Conservation (phyloP, 2,113 vertebrate species). For the Struthidea cinerea region DNA sequence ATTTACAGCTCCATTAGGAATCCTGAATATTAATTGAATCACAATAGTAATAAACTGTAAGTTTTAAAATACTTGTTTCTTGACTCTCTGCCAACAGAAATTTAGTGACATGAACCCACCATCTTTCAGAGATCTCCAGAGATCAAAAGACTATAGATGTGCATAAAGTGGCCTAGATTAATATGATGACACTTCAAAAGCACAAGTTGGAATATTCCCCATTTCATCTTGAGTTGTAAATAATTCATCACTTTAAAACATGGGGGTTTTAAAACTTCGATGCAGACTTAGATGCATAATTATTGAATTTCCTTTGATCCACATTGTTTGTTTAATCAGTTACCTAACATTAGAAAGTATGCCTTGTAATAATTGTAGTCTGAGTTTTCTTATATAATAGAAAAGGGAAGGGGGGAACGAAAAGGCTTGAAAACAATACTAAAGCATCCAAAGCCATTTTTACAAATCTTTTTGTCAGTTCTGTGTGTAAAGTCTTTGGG, state of each 20-base stretch:
- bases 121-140: slow-evolving; percentile 38
- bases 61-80: neutral
- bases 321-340: slow-evolving; percentile 30
- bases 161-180: slow-evolving; percentile 62
- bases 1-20: neutral
- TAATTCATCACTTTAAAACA: slow-evolving; percentile 59
- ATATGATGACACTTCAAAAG: slow-evolving; percentile 49
- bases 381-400: neutral
- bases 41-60: slow-evolving; percentile 3
- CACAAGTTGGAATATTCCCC: slow-evolving; percentile 19
- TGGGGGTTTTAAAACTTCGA: slow-evolving; percentile 6
- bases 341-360: slow-evolving; percentile 21
- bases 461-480: neutral
- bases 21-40: neutral
- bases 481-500: neutral
- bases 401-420: rapidly evolving
- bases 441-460: neutral
- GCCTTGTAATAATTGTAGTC: neutral
- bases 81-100: slow-evolving; percentile 37
- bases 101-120: neutral
- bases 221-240: slow-evolving; percentile 53
- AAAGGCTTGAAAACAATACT: neutral
- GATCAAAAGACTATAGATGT: slow-evolving; percentile 53
- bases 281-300: slow-evolving; percentile 45
- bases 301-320: slow-evolving; percentile 61